Percentiles rank a stretch among this genome's conserved stretches.
These are phyloP conservation scores for Erethizon dorsatum DNA, from an alignment of 2,797 vertebrate species.

Conservation along the genomic window DNA sequence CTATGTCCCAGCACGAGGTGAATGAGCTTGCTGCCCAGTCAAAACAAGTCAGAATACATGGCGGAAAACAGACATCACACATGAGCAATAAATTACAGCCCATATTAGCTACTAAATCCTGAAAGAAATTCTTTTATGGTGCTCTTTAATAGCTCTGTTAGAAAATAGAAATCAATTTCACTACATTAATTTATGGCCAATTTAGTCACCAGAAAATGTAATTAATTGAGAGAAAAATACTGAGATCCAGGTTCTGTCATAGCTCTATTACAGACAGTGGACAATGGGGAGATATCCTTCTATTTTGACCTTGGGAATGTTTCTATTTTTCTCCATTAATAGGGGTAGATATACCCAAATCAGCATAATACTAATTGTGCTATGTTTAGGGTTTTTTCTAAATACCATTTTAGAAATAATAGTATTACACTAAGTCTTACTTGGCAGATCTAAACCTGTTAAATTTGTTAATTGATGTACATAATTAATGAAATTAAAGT, in stretches of 20 bases:
- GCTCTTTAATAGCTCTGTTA: slow-evolving; percentile 39
- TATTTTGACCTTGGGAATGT: background rate
- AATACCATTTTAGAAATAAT: background rate
- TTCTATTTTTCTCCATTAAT: background rate
- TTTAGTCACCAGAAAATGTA: background rate
- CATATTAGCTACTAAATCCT: slow-evolving; percentile 55
- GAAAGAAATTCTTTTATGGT: slow-evolving; percentile 58
- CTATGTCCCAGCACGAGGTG: slow-evolving; percentile 2
- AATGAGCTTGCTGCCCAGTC: slow-evolving; percentile 64
- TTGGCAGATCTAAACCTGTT: background rate
- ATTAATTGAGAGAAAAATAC: background rate
- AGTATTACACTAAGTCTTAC: background rate
- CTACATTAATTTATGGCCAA: slow-evolving; percentile 37
- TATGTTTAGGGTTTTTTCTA: background rate
- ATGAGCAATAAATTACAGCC: slow-evolving; percentile 67
- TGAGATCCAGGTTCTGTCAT: background rate
- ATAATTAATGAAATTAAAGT: slow-evolving; percentile 13
- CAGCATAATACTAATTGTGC: background rate
- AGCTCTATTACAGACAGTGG: background rate
- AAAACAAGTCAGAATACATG: slow-evolving; percentile 49
- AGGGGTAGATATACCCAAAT: background rate
- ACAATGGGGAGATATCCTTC: background rate
- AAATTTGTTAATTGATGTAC: background rate
- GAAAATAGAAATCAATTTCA: slow-evolving; percentile 59
- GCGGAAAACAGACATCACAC: slow-evolving; percentile 37